phyloP scores from a whole-genome alignment of 2,797 vertebrate species.

The Acrossocheilus fasciatus region DNA sequence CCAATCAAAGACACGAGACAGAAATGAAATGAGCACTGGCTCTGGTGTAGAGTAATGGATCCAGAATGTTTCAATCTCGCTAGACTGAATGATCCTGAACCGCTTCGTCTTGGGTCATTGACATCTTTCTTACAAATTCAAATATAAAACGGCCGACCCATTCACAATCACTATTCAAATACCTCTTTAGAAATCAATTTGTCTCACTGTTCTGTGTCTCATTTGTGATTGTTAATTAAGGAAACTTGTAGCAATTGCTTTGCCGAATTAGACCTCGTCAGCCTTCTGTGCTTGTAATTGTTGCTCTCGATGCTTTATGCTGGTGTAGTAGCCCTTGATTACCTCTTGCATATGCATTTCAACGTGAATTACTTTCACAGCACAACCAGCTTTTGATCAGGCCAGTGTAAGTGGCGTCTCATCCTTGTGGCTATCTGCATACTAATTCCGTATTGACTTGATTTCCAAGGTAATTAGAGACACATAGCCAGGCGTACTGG shows the following conservation, averaged over 20 bases:
- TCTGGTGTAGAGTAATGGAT: slow-evolving; percentile 16
- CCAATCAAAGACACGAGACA: slow-evolving; percentile 15
- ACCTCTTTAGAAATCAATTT: slow-evolving; percentile 45
- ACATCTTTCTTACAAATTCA: slow-evolving; percentile 13
- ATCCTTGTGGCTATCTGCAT: slow-evolving; percentile 52
- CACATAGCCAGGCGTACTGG: slow-evolving; percentile 27
- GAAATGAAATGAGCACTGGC: slow-evolving; percentile 2
- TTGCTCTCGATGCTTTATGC: slow-evolving; percentile 40
- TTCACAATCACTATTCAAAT: slow-evolving; percentile 27
- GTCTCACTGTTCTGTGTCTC: slow-evolving; percentile 32
- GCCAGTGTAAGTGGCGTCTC: slow-evolving; percentile 38
- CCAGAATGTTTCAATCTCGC: slow-evolving; percentile 21
- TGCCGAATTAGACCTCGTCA: slow-evolving; percentile 38
- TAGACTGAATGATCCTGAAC: slow-evolving; percentile 8
- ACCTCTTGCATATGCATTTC: slow-evolving; percentile 52
- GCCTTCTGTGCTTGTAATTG: slow-evolving; percentile 47
- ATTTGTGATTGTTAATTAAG: slow-evolving; percentile 50
- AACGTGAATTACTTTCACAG: slow-evolving; percentile 47
- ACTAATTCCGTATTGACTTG: slow-evolving; percentile 58
- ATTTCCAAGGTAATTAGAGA: slow-evolving; percentile 60
- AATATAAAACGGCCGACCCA: slow-evolving; percentile 11
- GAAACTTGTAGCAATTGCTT: slow-evolving; percentile 39
- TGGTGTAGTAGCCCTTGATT: slow-evolving; percentile 51
- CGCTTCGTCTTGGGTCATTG: background rate
- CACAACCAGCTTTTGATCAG: slow-evolving; percentile 53